These are phyloP conservation scores for Sebastiscus albofasciatus DNA, from an alignment of 2,797 vertebrate genomes.

Conservation along the genomic window DNA sequence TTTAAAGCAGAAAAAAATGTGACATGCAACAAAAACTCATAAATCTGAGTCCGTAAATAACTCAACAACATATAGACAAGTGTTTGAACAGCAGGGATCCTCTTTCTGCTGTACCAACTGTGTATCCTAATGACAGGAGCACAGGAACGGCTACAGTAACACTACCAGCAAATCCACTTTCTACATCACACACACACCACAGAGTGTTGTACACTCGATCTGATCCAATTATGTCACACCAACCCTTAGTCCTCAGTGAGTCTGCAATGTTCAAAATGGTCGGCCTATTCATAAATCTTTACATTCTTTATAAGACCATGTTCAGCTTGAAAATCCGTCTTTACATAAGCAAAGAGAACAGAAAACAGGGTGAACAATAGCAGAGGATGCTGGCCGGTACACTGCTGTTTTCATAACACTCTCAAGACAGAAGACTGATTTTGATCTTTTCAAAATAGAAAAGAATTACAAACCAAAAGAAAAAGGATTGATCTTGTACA, in stretches of 20 bases:
- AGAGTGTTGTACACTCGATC: constrained; percentile 11
- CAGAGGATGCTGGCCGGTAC: background rate
- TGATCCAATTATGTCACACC: background rate
- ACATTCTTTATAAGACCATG: background rate
- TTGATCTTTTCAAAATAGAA: background rate
- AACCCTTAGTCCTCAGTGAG: background rate
- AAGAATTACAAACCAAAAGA: background rate
- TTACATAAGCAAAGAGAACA: background rate
- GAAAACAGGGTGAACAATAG: background rate
- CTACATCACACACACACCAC: background rate
- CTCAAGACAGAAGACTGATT: background rate
- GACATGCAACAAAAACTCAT: background rate
- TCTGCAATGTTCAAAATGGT: background rate
- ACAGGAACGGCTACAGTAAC: constrained; percentile 11
- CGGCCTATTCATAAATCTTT: background rate
- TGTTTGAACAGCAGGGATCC: constrained; percentile 25
- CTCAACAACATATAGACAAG: background rate
- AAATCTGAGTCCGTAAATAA: background rate
- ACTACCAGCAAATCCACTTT: constrained; percentile 8
- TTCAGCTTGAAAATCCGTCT: background rate
- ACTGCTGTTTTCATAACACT: background rate
- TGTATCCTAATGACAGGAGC: constrained; percentile 5
- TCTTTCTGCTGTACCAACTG: constrained; percentile 36
- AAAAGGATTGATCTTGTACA: background rate
- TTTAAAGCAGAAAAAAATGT: background rate